Percentiles rank a stretch among this genome's conserved stretches.
These are phyloP conservation scores for Hydropotes inermis DNA, from an alignment of 2,113 vertebrate genomes.

Conservation along the genomic window DNA sequence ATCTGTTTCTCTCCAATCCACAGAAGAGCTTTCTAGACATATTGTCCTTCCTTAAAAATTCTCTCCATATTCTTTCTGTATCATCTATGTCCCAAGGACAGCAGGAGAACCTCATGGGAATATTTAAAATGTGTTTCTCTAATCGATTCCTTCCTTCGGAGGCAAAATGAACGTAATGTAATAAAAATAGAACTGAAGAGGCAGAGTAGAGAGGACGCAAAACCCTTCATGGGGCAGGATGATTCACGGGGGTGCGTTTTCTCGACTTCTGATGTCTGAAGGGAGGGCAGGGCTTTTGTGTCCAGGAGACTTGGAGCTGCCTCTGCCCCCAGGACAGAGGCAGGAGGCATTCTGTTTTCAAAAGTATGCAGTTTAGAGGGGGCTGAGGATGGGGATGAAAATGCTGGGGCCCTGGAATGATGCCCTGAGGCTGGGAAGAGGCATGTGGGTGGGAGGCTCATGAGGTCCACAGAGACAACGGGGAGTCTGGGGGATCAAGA, in stretches of 20 bases:
- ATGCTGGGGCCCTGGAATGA: background rate
- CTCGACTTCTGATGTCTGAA: background rate
- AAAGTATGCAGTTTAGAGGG: background rate
- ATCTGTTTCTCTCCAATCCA: background rate
- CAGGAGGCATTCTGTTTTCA: background rate
- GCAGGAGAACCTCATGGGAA: background rate
- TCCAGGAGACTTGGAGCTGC: background rate
- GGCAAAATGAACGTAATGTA: background rate
- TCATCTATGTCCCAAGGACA: background rate
- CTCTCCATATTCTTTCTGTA: background rate
- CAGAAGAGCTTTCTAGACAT: background rate
- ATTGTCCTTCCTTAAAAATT: background rate
- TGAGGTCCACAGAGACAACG: background rate
- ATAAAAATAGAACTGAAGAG: background rate
- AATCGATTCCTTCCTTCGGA: background rate
- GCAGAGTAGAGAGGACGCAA: background rate
- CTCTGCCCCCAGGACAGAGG: background rate
- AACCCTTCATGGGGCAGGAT: background rate
- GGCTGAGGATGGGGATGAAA: background rate
- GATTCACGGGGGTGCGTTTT: rapidly evolving
- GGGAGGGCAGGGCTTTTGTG: background rate
- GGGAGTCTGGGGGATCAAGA: background rate
- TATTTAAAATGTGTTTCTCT: background rate
- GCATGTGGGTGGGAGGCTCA: background rate
- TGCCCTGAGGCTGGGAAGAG: background rate